phyloP scores from a whole-genome alignment of 2,888 invertebrate genomes.

The Esperia sulphurella region DNA sequence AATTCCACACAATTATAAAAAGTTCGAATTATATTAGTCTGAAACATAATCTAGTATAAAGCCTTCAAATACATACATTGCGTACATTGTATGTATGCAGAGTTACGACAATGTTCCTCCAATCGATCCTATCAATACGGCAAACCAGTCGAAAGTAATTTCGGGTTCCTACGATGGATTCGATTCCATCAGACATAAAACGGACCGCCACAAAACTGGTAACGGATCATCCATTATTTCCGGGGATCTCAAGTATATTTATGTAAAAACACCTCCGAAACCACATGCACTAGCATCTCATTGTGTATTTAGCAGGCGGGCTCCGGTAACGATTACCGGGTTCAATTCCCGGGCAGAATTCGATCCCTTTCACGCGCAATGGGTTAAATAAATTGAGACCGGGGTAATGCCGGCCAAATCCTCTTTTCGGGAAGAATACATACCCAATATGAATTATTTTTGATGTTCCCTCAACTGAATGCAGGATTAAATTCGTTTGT shows the following conservation, averaged over 20 bases:
- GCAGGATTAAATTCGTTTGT: not conserved
- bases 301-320: conserved; percentile 17
- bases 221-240: conserved; percentile 1
- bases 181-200: conserved; percentile 8
- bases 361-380: conserved; percentile 25
- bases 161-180: too few relatives aligned
- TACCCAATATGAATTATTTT: conserved; percentile 20
- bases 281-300: conserved; percentile 9
- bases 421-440: conserved; percentile 13
- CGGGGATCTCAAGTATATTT: not conserved
- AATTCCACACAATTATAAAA: too few relatives aligned
- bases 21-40: too few relatives aligned
- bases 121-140: too few relatives aligned
- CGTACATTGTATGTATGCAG: too few relatives aligned
- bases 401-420: conserved; percentile 20
- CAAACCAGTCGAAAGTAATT: too few relatives aligned
- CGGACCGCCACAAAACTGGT: conserved; percentile 11
- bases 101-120: too few relatives aligned
- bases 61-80: too few relatives aligned
- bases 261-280: conserved; percentile 5
- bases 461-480: conserved; percentile 9
- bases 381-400: conserved; percentile 37
- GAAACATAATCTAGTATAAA: too few relatives aligned
- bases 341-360: conserved; percentile 17
- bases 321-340: conserved; percentile 14